These are phyloP conservation scores for Oryctes rhinoceros DNA, from an alignment of 1,140 invertebrate species.

Conservation along the genomic window DNA sequence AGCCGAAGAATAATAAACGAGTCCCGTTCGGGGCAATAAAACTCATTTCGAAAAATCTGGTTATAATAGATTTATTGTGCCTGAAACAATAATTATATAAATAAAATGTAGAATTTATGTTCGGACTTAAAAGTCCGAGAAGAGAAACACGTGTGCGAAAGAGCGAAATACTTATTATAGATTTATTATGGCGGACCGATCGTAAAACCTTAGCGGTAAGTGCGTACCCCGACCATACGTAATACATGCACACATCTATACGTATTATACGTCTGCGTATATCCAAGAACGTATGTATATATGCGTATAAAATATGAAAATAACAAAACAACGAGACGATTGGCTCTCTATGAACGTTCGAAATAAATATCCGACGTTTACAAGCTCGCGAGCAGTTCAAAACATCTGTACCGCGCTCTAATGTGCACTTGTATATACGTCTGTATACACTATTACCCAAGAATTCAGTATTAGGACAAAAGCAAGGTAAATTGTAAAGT, in stretches of 20 bases:
- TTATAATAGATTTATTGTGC: slow-evolving; percentile 39
- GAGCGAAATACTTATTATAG: slow-evolving; percentile 49
- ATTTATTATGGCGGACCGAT: slow-evolving; percentile 52
- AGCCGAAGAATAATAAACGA: slow-evolving; percentile 13
- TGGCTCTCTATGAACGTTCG: background rate
- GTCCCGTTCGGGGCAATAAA: background rate
- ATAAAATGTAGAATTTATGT: slow-evolving; percentile 39
- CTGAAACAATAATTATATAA: slow-evolving; percentile 39
- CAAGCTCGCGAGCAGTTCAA: too few relatives aligned
- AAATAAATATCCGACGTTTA: background rate
- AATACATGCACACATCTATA: background rate
- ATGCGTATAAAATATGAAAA: slow-evolving; percentile 21
- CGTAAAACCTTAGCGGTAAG: slow-evolving; percentile 45
- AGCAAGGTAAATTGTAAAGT: too few relatives aligned
- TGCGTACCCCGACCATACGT: background rate
- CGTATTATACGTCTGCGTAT: background rate
- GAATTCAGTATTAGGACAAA: too few relatives aligned
- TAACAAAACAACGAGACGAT: slow-evolving; percentile 18
- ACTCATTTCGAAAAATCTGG: slow-evolving; percentile 32
- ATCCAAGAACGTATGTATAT: background rate
- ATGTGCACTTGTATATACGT: too few relatives aligned
- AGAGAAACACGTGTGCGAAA: slow-evolving; percentile 51
- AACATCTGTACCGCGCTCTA: too few relatives aligned
- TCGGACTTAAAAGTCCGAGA: slow-evolving; percentile 11
- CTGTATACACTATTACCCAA: too few relatives aligned